Evolutionary conservation across 1,140 invertebrate species (phyloP).

Genomic region (Halictus rubicundus): DNA sequence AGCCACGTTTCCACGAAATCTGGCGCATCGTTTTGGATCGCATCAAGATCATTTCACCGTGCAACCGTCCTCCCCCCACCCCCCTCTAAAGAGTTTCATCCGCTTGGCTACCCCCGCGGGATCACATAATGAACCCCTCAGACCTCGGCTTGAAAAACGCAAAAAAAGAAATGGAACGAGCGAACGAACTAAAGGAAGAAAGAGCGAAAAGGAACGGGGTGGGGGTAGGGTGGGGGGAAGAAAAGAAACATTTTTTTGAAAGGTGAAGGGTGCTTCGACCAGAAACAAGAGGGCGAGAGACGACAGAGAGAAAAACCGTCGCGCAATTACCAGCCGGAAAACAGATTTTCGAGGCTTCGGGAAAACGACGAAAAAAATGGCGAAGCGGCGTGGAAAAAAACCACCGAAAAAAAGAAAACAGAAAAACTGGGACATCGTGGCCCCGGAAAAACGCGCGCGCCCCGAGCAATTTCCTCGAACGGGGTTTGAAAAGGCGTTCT

Average conservation of each 20-base stretch:
- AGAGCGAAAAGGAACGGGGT: too few relatives aligned
- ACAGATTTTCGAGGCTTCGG: slow-evolving; percentile 1
- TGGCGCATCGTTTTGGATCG: not conserved
- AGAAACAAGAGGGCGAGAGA: not conserved
- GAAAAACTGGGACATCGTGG: slow-evolving; percentile 5
- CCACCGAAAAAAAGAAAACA: too few relatives aligned
- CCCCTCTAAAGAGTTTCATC: not conserved
- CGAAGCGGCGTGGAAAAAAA: too few relatives aligned
- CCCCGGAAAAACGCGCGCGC: not conserved
- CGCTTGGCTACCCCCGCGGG: not conserved
- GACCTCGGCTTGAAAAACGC: not conserved
- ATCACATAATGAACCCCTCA: not conserved
- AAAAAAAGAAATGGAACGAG: not conserved
- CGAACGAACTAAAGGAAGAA: not conserved
- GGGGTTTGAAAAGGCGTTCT: not conserved
- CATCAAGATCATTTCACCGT: not conserved
- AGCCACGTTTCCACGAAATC: not conserved
- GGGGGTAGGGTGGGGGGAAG: not conserved
- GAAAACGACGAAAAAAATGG: too few relatives aligned
- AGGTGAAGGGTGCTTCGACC: not conserved
- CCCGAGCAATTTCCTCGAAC: not conserved
- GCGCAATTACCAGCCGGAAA: slow-evolving; percentile 13
- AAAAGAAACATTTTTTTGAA: not conserved
- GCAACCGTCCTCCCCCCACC: too few relatives aligned
- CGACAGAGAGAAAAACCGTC: not conserved